Evolutionary conservation across 2,888 invertebrate genomes (phyloP).

Genomic region (Adela reaumurella): DNA sequence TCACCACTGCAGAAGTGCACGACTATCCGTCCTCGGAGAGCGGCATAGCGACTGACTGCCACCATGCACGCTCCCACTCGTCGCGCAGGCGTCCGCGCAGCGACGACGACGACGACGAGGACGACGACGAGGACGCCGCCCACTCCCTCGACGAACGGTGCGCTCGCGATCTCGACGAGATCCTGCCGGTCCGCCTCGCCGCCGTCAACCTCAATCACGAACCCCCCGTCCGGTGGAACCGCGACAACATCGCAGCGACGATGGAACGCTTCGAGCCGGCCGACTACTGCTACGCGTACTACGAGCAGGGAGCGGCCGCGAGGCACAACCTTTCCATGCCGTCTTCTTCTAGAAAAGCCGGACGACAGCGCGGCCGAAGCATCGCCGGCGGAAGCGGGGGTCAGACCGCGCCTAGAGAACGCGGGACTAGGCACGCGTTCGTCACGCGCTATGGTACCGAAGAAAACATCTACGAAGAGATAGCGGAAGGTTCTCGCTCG

Average conservation of each 20-base stretch:
- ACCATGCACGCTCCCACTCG: slow-evolving; percentile 38
- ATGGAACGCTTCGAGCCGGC: slow-evolving; percentile 63
- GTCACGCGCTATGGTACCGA: slow-evolving; percentile 79
- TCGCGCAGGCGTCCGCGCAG: slow-evolving; percentile 27
- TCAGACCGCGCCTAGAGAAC: slow-evolving; percentile 28
- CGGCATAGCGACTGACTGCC: slow-evolving; percentile 51
- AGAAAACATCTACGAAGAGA: slow-evolving; percentile 81
- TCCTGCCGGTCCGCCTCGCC: slow-evolving; percentile 47
- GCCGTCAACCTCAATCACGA: slow-evolving; percentile 44
- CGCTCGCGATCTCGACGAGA: slow-evolving; percentile 48
- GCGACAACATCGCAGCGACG: slow-evolving; percentile 61
- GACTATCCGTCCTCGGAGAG: slow-evolving; percentile 53
- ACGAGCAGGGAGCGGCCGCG: slow-evolving; percentile 61
- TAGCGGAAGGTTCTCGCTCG: slow-evolving; percentile 61
- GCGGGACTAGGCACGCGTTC: slow-evolving; percentile 62
- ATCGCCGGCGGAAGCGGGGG: slow-evolving; percentile 14
- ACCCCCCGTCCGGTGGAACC: slow-evolving; percentile 55
- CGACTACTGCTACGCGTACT: slow-evolving; percentile 84
- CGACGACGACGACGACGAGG: slow-evolving; percentile 24
- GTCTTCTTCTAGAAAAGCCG: slow-evolving; percentile 42
- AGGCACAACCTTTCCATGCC: slow-evolving; percentile 66
- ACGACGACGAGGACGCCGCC: slow-evolving; percentile 42
- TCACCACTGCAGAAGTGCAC: slow-evolving; percentile 36
- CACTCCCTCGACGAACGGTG: slow-evolving; percentile 47
- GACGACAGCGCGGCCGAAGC: slow-evolving; percentile 44